Base-by-base conservation (phyloP, 2,888 invertebrate genomes). In the Gari tellinella region DNA sequence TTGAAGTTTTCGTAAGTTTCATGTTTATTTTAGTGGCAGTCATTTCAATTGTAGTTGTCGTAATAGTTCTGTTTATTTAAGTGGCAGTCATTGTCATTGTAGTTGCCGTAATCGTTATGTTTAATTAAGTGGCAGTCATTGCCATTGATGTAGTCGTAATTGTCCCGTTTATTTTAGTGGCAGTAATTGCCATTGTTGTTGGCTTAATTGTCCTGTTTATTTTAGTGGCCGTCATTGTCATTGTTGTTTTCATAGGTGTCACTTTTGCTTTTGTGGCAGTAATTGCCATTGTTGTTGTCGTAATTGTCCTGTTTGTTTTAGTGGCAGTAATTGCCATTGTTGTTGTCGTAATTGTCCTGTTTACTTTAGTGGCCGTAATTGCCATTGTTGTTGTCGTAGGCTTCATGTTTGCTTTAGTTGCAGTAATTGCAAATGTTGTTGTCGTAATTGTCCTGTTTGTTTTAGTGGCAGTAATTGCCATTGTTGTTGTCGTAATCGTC, bases 141-240 rank as follows among this genome's bases (percentile, higher is more conserved):
- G 58, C 17, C 1, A 46, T 58, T 31, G 43, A 17, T n/a, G 58
- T 45, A 10, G 19, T 58, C 5, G 10, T 45, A 21, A 26, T 55
- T 5, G 38, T 1, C 1, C n/a, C n/a, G 8, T n/a, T 58, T 1
- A 46, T 31, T 37, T 43, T 57, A n/a, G 7, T 56, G 15, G 26
- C 26, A 37, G 17, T 51, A 12, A 26, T 51, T 12, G 23, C 12
- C 25, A 1, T 17, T 23, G 21, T 40, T 41, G 55, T 40, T 23
- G 41, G 38, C 10, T 21, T 21, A 7, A 12, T 55, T 15, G 41
- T 40, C 17, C 7, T 15, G 1, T 41, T 14, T 23, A 31, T 46
- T 10, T 10, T 17, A 7, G 2, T 10, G 15, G 53, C 7, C n/a
- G n/a, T n/a, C n/a, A n/a, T n/a, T 14, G 53, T 31, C n/a, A 17